Base-by-base conservation (phyloP, 2,888 invertebrate genomes). In the Oegoconia quadripuncta region DNA sequence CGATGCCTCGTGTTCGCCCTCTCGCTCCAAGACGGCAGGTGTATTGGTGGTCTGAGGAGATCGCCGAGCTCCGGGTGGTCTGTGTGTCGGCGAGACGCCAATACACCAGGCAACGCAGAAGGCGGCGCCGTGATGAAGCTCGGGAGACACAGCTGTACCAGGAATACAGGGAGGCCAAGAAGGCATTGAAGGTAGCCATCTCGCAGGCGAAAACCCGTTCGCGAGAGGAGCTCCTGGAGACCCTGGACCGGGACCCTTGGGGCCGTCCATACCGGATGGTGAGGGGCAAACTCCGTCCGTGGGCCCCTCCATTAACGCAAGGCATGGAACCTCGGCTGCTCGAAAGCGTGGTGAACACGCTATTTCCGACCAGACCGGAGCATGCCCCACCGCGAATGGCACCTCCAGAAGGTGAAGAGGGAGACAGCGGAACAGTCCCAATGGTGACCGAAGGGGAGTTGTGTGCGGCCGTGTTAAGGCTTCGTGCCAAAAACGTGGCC, bases 11-110 rank as follows among this genome's bases (percentile, higher is more conserved):
- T n/a, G 20, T 17, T 7, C 8, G 30, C 8, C 17, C 15, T 2
- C 3, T 9, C 14, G 30, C 13, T 9, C 15, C 32, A 1, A 36
- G n/a, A 11, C 16, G 25, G 11, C 31, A 18, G 17, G 42, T 44
- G 3, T 44, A 49, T 33, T 46, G 46, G 49, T 46, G 49, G 49
- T 34, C 49, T 0, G 27, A 15, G 2, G 36, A 37, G 2, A 22
- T 45, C 2, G 34, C 45, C 3, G 7, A n/a, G 1, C 34, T 44
- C 5, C 40, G 46, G 5, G 18, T 12, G 3, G 27, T 12, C 1
- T 41, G 49, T 23, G 35, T 41, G 11, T 20, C 25, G 1, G 38
- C 37, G 9, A 18, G 50, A 8, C 42, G 46, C 22, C 37, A 20
- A n/a, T 50, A 43, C 28, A 28, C 30, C 7, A 11, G 41, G 5